Evolutionary conservation across 2,797 vertebrate genomes (phyloP).

Genomic region (Lepidocolaptes lacrymiger): DNA sequence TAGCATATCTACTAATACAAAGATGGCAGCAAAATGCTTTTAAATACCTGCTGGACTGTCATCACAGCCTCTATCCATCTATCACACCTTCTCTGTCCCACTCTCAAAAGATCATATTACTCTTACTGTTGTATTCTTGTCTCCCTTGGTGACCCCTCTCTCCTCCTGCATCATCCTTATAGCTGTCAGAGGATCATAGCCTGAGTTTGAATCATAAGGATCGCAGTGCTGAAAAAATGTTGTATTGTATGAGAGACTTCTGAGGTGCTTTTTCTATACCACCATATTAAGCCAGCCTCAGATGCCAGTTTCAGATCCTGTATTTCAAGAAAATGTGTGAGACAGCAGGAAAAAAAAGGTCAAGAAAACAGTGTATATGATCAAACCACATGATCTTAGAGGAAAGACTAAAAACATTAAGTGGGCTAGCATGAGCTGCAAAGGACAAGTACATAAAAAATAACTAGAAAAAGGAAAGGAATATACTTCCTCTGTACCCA

Average conservation of each 20-base stretch:
- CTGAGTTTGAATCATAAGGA: not conserved
- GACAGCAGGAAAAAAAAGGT: not conserved
- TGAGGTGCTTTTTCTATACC: not conserved
- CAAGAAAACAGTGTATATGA: not conserved
- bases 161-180: not conserved
- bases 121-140: not conserved
- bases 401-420: not conserved
- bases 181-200: not conserved
- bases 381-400: not conserved
- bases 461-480: not conserved
- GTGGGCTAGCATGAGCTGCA: not conserved
- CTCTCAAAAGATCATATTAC: not conserved
- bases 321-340: not conserved
- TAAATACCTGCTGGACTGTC: not conserved
- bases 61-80: not conserved
- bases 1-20: not conserved
- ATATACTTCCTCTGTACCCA: not conserved
- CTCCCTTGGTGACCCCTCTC: not conserved
- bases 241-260: not conserved
- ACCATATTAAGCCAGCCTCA: not conserved
- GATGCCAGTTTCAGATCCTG: not conserved
- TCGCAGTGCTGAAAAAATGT: not conserved
- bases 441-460: not conserved
- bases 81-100: not conserved
- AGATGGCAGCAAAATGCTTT: conserved; percentile 57